Base-by-base conservation (phyloP, 2,797 vertebrate genomes). In the Typhlichthys eigenmanni region DNA sequence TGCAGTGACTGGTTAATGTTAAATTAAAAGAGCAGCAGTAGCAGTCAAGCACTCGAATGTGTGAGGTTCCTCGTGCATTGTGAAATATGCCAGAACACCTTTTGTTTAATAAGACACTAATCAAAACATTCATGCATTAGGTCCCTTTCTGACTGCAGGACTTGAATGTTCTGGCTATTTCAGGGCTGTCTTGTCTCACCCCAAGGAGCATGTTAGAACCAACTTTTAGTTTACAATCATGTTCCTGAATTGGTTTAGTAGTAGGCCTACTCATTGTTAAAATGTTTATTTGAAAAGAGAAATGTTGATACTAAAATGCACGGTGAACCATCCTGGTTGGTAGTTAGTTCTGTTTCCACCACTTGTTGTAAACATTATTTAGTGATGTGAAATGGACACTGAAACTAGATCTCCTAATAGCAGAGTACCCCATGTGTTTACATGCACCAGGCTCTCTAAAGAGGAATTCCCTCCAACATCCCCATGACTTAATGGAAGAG, bases 61-160 rank as follows among this genome's bases (percentile, higher is more conserved):
- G 66, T 62, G 60, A 74, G 66, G 62, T 63, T 50, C 60, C 19
- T 12, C 49, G 58, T 55, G 65, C 47, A 64, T 70, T 17, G 24
- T 80, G 72, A 88, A 75, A 82, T 63, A 84, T 69, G 52, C 85
- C 86, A 90, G 78, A 69, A 16, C 64, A 84, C 74, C 60, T 84
- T 24, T 74, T 89, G 86, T 91, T 91, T 85, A 85, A 87, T 83
- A 90, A 89, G 80, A 86, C 61, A 58, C 64, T 45, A 46, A 66
- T 85, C 65, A 69, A 75, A 88, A 86, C 74, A 78, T 65, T 69
- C 82, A 81, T 79, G 69, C 56, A 73, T 82, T 79, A 84, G 61
- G 57, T 9, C 34, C 34, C 34, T 7, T 38, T 38, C 7, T 38
- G 34, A 38, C 34, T 58, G 59, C 55, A 51, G 12, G 5, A 64